These are phyloP conservation scores for Lophotriccus pileatus DNA, from an alignment of 2,797 vertebrate species.

Conservation along the genomic window DNA sequence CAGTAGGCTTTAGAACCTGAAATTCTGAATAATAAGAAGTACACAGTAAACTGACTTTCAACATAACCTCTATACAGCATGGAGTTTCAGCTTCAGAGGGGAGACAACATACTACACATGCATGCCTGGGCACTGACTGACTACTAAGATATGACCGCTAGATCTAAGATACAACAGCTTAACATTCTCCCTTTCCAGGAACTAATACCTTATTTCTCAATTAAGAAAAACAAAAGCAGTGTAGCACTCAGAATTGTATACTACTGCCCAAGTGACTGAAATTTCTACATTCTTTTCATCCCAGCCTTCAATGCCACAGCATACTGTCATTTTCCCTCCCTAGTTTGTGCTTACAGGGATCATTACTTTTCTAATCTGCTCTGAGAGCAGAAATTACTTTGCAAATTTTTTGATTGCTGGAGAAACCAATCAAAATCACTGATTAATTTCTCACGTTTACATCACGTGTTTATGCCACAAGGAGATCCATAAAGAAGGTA, in stretches of 20 bases:
- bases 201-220: neutral
- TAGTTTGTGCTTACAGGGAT: neutral
- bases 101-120: neutral
- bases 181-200: conserved; percentile 40
- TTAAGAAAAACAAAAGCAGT: neutral
- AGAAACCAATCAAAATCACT: neutral
- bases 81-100: neutral
- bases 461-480: neutral
- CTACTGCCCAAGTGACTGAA: neutral
- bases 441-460: neutral
- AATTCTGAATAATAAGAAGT: neutral
- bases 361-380: neutral
- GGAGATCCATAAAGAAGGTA: neutral
- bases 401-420: too few relatives aligned
- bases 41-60: neutral
- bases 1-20: neutral
- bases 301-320: neutral
- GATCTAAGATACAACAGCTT: conserved; percentile 12
- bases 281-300: neutral
- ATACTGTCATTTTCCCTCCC: neutral
- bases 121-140: neutral
- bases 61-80: neutral
- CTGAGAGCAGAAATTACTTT: neutral
- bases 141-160: neutral
- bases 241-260: neutral